Evolutionary conservation across 2,888 invertebrate species (phyloP).

Genomic region (Branchellion lobata): DNA sequence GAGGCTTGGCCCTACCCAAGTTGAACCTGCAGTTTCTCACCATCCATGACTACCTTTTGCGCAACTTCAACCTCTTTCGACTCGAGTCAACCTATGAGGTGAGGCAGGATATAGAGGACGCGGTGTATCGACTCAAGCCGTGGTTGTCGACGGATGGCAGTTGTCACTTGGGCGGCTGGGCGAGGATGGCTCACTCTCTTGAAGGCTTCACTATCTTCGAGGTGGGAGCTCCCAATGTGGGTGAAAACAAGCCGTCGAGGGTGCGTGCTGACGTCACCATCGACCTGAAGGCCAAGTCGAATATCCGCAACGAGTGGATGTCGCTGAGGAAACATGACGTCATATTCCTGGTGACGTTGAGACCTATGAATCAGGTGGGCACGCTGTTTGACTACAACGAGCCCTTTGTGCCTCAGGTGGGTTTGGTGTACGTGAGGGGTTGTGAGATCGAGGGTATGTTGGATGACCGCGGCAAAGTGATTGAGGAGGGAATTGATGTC

Average conservation of each 20-base stretch:
- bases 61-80: conserved; percentile 95
- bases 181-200: conserved; percentile 94
- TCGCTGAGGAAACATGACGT: conserved; percentile 81
- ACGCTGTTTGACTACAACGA: conserved; percentile 63
- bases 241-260: conserved; percentile 90
- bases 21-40: conserved; percentile 96
- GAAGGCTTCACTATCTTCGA: conserved; percentile 89
- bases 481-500: conserved; percentile 73
- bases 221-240: conserved; percentile 70
- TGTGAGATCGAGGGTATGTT: conserved; percentile 98
- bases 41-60: conserved; percentile 90
- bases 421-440: conserved; percentile 85
- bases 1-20: conserved; percentile 84
- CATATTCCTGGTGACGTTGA: conserved; percentile 88
- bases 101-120: conserved; percentile 95
- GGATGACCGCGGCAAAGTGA: conserved; percentile 85
- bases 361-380: conserved; percentile 81
- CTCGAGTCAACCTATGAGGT: conserved; percentile 98
- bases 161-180: conserved; percentile 90
- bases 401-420: conserved; percentile 81
- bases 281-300: conserved; percentile 82
- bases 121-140: conserved; percentile 88
- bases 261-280: conserved; percentile 93
- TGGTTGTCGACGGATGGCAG: conserved; percentile 79
- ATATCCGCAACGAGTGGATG: conserved; percentile 96